A percentile compares a stretch with the other conserved stretches of the same genome.
Evolutionary conservation across 2,888 invertebrate genomes (phyloP).

Genomic region (Cabera pusaria): DNA sequence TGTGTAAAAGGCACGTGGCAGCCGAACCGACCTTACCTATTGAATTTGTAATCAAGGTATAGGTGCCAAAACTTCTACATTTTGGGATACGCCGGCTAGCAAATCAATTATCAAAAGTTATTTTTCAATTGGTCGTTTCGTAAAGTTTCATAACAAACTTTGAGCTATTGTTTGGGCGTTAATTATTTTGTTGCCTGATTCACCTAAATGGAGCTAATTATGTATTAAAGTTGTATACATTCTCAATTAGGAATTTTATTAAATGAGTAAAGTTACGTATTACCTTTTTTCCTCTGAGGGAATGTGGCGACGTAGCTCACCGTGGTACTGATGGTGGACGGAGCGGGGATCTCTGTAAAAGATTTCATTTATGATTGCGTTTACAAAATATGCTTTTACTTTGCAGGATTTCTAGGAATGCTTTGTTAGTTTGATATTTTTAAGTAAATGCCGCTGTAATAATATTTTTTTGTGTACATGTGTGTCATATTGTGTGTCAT

Average conservation of each 20-base stretch:
- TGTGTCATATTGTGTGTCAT: no score
- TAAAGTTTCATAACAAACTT: conserved; percentile 48
- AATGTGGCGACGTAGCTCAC: conserved; percentile 82
- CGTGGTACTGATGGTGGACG: conserved; percentile 87
- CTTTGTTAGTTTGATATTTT: conserved; percentile 10
- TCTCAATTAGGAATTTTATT: conserved; percentile 9
- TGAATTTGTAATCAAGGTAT: conserved; percentile 58
- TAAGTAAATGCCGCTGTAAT: conserved; percentile 1
- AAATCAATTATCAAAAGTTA: conserved; percentile 60
- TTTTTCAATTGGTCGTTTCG: conserved; percentile 42
- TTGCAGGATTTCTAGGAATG: conserved; percentile 4
- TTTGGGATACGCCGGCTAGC: conserved; percentile 35
- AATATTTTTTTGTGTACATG: no score
- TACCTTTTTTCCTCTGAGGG: conserved; percentile 87
- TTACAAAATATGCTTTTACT: conserved; percentile 10
- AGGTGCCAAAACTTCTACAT: conserved; percentile 57
- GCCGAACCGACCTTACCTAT: conserved; percentile 60
- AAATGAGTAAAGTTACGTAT: conserved; percentile 18
- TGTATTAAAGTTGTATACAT: conserved; percentile 15
- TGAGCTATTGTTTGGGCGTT: conserved; percentile 36
- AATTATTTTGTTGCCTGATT: conserved; percentile 45
- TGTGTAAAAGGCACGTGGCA: conserved; percentile 62
- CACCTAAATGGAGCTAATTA: conserved; percentile 24
- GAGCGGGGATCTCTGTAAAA: conserved; percentile 91
- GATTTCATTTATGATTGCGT: conserved; percentile 13